Evolutionary conservation across 2,113 vertebrate genomes (phyloP), one percentile per base, ranked within the genome.

Genomic region (Camarhynchus parvulus): DNA sequence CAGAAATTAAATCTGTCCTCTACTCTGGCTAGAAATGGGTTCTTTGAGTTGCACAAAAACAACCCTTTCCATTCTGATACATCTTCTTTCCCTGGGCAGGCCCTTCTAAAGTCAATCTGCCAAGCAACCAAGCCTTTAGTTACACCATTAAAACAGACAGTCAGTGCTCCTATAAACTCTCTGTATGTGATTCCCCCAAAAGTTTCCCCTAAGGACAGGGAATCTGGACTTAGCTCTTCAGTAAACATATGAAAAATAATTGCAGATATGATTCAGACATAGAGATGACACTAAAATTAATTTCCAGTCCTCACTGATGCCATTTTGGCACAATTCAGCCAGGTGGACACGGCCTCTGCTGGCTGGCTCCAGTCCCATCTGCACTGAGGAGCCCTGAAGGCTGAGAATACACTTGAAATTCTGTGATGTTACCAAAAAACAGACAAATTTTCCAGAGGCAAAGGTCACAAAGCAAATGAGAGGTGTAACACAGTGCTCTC

Each of bases 301-400:
- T 83, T 93, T 86, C 63, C 67, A 77, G 21, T 82, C 72, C 49
- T 76, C 15, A 4, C 37, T 35, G 53, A 25, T 58, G 23, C 35
- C 22, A 18, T 64, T 93, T 82, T 69, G 39, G 53, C 31, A 1
- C 25, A 66, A 75, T 42, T 88, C 80, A 83, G 31, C 23, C 82
- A 70, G 28, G 56, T 56, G 66, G 89, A 58, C 33, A 24, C 0
- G 0, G 46, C 15, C 35, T 2, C 0, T 39, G 58, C 31, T 50
- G 72, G 33, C 42, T 25, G 1, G 6, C 50, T 49, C 50, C 47
- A 33, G 8, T 59, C 35, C 30, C 44, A 44, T n/a, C 35, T 18
- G 74, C 66, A 41, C 62, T 42, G 61, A 37, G 59, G 41, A 67
- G 2, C 47, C 55, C 44, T 19, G 27, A 66, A 67, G 62, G 49